Percentiles rank a stretch among this genome's conserved stretches.
Conservation (phyloP, 2,797 vertebrate genomes). For the Lutra lutra region DNA sequence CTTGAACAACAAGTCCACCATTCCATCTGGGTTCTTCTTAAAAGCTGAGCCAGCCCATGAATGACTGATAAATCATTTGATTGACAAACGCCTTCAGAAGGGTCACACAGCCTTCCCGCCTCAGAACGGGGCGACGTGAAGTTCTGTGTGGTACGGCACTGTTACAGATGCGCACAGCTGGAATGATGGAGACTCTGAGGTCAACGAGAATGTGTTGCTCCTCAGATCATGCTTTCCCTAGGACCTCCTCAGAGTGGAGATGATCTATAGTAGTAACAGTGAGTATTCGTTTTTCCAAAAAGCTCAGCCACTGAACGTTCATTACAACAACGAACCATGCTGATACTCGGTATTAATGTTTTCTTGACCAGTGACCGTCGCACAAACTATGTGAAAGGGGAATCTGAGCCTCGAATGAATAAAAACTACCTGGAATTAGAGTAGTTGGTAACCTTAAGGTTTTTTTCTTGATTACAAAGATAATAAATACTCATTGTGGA, state of each 20-base stretch:
- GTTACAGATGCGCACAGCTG: rapidly evolving
- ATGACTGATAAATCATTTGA: background rate
- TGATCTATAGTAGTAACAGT: background rate
- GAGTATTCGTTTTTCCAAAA: conserved; percentile 1
- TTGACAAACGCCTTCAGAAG: background rate
- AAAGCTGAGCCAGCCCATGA: background rate
- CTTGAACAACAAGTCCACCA: background rate
- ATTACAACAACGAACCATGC: background rate
- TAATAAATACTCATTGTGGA: background rate
- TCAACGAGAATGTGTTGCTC: background rate
- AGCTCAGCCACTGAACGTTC: background rate
- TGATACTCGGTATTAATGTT: background rate
- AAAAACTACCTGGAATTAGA: background rate
- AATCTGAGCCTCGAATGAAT: background rate
- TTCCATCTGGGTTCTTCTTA: background rate
- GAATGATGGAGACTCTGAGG: background rate
- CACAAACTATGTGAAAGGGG: background rate
- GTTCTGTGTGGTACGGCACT: background rate
- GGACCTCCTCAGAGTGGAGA: background rate
- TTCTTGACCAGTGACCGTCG: background rate
- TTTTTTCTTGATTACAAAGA: conserved; percentile 43
- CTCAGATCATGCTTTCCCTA: background rate
- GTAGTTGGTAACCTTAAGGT: background rate
- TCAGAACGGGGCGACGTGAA: background rate
- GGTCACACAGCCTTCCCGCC: background rate